Percentiles rank a stretch among this genome's conserved stretches.
These are phyloP conservation scores for Ctenosaura bakeri DNA, from an alignment of 2,797 vertebrate species.

Conservation along the genomic window DNA sequence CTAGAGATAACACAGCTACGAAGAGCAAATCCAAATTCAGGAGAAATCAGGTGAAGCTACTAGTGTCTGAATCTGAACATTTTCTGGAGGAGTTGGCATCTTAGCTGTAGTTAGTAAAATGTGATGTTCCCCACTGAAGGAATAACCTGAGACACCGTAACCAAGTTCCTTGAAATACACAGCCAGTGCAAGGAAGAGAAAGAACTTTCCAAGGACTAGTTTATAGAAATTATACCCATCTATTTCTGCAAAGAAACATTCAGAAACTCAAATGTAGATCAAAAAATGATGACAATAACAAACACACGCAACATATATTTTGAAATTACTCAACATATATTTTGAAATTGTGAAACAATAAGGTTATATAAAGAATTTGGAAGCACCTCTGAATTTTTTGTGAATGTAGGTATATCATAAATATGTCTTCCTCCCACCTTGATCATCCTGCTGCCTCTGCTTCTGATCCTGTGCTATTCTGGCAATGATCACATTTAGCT, in stretches of 20 bases:
- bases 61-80: too few species aligned
- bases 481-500: neutral
- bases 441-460: neutral
- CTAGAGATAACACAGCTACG: neutral
- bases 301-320: neutral
- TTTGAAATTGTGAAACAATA: neutral
- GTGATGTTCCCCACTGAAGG: neutral
- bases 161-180: neutral
- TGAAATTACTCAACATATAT: neutral
- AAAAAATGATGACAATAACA: neutral
- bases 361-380: neutral
- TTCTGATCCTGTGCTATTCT: slow-evolving; percentile 5
- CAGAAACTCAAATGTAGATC: neutral
- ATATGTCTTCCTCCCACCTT: neutral
- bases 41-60: neutral
- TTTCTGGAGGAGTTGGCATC: neutral
- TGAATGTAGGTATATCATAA: neutral
- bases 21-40: neutral
- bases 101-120: neutral
- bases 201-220: neutral
- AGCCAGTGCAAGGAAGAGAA: neutral
- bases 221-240: neutral
- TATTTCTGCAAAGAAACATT: slow-evolving; percentile 5
- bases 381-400: slow-evolving; percentile 13
- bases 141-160: neutral